A percentile compares a stretch with the other conserved stretches of the same genome.
These are phyloP conservation scores for Poeciliopsis infans DNA, from an alignment of 2,797 vertebrate genomes.

Conservation along the genomic window DNA sequence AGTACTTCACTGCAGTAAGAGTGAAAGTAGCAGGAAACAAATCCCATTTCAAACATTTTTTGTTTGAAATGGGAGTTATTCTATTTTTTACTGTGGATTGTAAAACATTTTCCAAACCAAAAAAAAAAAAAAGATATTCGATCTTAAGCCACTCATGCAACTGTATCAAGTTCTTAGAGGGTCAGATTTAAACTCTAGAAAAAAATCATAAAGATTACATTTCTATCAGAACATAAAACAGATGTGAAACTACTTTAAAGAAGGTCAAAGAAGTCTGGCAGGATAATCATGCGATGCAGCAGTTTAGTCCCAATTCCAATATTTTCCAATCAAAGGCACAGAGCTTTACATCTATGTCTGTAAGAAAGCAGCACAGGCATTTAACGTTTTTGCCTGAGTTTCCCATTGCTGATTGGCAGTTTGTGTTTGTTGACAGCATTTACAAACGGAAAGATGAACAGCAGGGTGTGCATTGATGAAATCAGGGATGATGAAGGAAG, in stretches of 20 bases:
- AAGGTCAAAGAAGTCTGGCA: neutral
- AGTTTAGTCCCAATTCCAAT: neutral
- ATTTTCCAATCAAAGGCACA: neutral
- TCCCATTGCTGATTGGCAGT: neutral
- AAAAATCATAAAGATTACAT: neutral
- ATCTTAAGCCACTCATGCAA: neutral
- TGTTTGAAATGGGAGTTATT: neutral
- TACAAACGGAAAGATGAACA: neutral
- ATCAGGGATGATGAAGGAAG: neutral
- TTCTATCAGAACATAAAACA: neutral
- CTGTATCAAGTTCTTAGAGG: neutral
- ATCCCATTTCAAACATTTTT: neutral
- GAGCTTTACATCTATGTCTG: neutral
- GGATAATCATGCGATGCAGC: neutral
- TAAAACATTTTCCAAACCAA: neutral
- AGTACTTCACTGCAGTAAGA: neutral
- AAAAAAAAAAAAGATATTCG: too few relatives aligned
- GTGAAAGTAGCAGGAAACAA: neutral
- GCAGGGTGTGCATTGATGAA: neutral
- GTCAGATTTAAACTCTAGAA: neutral
- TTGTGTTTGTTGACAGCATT: constrained; percentile 2
- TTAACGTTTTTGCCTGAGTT: neutral
- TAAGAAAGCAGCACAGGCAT: neutral
- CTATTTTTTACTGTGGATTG: neutral
- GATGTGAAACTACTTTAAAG: neutral